A percentile compares a stretch with the other conserved stretches of the same genome.
Conservation (phyloP, 2,113 vertebrate species). For the Cynopterus brachyotis region DNA sequence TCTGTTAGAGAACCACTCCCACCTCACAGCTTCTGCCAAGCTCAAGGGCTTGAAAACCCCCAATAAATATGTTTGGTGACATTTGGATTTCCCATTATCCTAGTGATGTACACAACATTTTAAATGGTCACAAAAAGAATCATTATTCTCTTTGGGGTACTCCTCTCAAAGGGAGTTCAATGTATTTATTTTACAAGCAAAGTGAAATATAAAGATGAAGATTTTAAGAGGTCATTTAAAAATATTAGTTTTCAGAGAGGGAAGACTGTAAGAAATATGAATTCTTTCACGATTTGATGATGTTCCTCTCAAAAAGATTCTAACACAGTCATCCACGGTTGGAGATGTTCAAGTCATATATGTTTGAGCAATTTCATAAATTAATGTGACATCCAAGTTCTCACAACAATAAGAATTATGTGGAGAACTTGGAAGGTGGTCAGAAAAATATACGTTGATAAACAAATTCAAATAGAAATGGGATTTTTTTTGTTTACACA, state of each 20-base stretch:
- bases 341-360: neutral
- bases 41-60: neutral
- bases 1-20: neutral
- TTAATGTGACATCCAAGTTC: neutral
- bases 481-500: neutral
- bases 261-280: neutral
- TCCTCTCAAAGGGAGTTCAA: neutral
- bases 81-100: neutral
- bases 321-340: neutral
- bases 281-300: neutral
- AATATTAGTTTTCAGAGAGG: neutral
- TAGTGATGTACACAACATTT: neutral
- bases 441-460: neutral
- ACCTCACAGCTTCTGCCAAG: neutral
- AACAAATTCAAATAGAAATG: neutral
- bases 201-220: constrained; percentile 14
- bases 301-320: neutral
- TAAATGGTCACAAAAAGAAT: neutral
- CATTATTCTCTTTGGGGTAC: neutral
- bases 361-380: neutral
- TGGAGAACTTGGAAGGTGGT: neutral
- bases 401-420: neutral
- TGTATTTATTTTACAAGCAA: neutral
- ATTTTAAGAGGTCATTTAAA: neutral
- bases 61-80: neutral